These are phyloP conservation scores for Cygnus buccinator DNA, from an alignment of 2,113 vertebrate species.

Conservation along the genomic window DNA sequence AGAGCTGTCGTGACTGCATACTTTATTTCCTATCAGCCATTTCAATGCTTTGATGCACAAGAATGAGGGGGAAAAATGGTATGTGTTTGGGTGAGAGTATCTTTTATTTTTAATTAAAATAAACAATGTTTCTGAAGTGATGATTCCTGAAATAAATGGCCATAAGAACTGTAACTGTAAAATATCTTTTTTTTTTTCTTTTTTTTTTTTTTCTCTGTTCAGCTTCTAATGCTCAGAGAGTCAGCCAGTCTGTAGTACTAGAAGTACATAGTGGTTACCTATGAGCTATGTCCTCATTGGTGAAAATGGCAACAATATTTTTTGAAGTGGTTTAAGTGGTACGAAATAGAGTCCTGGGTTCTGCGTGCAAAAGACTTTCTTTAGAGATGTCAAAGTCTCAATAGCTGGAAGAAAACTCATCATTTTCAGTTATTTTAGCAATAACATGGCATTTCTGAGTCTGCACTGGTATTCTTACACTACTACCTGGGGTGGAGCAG, in stretches of 20 bases:
- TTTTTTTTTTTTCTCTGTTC: not conserved
- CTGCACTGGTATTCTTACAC: not conserved
- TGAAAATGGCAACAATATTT: not conserved
- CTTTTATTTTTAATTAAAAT: not conserved
- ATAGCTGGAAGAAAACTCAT: not conserved
- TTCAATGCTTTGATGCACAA: not conserved
- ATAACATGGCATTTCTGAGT: not conserved
- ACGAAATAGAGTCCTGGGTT: not conserved
- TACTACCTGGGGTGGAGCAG: not conserved
- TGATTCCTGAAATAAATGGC: not conserved
- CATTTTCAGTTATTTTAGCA: not conserved
- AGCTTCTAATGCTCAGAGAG: not conserved
- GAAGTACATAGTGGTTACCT: not conserved
- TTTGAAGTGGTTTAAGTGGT: not conserved
- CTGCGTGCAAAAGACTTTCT: not conserved
- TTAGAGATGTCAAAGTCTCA: not conserved
- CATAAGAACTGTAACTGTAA: not conserved
- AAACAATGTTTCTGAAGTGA: not conserved
- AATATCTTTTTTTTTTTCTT: not conserved
- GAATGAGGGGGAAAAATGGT: not conserved
- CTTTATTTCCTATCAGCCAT: not conserved
- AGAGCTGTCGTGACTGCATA: accelerated
- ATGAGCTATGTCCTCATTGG: not conserved
- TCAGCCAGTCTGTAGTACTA: not conserved
- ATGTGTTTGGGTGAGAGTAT: not conserved